Evolutionary conservation across 2,888 invertebrate genomes (phyloP).

Genomic region (Chironomus tentans): DNA sequence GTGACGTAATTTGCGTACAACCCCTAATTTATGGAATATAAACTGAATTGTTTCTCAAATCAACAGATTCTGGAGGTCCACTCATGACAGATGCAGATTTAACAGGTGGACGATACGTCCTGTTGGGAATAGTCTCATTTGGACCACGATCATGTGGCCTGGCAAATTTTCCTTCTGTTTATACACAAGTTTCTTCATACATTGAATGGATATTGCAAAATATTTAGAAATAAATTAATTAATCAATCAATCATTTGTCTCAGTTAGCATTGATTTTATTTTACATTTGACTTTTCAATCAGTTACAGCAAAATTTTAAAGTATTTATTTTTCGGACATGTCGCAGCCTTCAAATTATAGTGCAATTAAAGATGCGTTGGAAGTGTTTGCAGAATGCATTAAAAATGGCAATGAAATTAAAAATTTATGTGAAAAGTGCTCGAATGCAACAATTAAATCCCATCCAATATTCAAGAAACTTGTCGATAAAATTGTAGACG

Average conservation of each 20-base stretch:
- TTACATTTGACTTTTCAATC: no score
- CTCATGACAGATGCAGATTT: slow-evolving; percentile 35
- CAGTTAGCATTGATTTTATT: no score
- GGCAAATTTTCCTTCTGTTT: slow-evolving; percentile 31
- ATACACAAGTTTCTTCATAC: slow-evolving; percentile 6
- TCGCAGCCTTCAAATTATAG: not conserved
- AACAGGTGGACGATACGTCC: slow-evolving; percentile 29
- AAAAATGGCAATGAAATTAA: not conserved
- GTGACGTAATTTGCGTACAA: no score
- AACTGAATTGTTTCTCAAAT: no score
- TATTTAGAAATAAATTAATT: not conserved
- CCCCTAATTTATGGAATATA: no score
- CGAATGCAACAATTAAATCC: not conserved
- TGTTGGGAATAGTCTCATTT: slow-evolving; percentile 39
- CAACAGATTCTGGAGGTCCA: slow-evolving; percentile 40
- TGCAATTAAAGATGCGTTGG: not conserved
- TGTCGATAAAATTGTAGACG: not conserved
- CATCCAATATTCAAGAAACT: not conserved
- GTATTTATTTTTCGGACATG: not conserved
- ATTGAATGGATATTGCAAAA: slow-evolving; percentile 14
- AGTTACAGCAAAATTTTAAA: not conserved
- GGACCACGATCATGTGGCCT: slow-evolving; percentile 40
- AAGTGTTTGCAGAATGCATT: not conserved
- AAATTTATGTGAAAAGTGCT: not conserved
- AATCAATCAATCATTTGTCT: not conserved